Conservation (phyloP, 2,113 vertebrate species). For the Martes martes region DNA sequence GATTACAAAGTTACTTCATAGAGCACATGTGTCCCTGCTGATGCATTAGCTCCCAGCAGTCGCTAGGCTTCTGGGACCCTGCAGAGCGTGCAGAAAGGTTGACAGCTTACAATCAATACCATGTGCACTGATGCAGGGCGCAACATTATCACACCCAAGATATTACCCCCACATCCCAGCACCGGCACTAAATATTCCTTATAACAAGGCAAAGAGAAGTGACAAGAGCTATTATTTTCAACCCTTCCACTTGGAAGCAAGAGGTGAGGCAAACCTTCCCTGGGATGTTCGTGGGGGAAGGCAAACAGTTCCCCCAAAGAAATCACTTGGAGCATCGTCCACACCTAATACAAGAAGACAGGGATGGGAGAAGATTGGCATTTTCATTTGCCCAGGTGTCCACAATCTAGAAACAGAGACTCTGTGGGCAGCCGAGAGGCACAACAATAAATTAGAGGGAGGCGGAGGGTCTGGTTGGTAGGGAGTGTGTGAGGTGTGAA, state of each 20-base stretch:
- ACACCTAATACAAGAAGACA: not conserved
- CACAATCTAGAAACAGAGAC: not conserved
- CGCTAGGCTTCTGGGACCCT: slow-evolving; percentile 58
- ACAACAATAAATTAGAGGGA: not conserved
- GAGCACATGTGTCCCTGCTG: not conserved
- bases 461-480: not conserved
- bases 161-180: not conserved
- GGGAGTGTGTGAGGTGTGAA: not conserved
- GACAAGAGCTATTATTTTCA: slow-evolving; percentile 69
- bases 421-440: not conserved
- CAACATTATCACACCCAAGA: slow-evolving; percentile 55
- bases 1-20: not conserved
- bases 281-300: not conserved
- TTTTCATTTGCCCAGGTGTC: not conserved
- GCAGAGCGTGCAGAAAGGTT: slow-evolving; percentile 48
- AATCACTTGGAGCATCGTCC: not conserved
- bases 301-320: not conserved
- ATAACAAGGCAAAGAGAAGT: slow-evolving; percentile 58
- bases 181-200: slow-evolving; percentile 65
- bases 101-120: slow-evolving; percentile 69
- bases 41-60: not conserved
- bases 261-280: slow-evolving; percentile 1
- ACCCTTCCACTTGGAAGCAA: slow-evolving; percentile 21
- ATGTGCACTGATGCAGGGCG: slow-evolving; percentile 51
- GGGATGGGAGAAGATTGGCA: not conserved